Evolutionary conservation across 2,888 invertebrate genomes (phyloP), one percentile per base, ranked within the genome.

Genomic region (Ichneumoninae sp.): DNA sequence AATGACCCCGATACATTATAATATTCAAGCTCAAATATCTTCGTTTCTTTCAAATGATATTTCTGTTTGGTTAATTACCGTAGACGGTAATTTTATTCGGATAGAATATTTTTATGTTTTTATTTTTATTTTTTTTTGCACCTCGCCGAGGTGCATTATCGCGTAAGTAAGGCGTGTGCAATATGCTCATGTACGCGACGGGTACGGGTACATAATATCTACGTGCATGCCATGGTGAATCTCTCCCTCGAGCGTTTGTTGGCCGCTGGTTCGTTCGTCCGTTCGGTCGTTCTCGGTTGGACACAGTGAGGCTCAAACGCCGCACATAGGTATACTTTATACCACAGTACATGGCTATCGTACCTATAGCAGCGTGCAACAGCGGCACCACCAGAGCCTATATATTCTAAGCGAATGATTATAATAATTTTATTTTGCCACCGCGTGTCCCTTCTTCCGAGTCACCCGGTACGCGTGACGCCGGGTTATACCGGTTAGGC

Each of bases 401-500:
- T 80, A 87, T 82, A 84, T 84, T 86, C 83, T 86, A 84, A 83
- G 82, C 82, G 78, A 68, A 83, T 85, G 86, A 87, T 87, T 87
- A 87, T 86, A 87, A 86, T 87, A 87, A 88, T 88, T 87, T 86
- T 85, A 86, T 88, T 88, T 87, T 84, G 84, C 86, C 87, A 87
- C 86, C 81, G 84, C 85, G 77, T 87, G 85, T 86, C 86, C 85
- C 86, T 88, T 87, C 87, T 89, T 89, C 89, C 89, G 88, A 88
- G 88, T 88, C 89, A 89, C 88, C 90, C 90, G 90, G 89, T 88
- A 88, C 91, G 89, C 89, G 90, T 89, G 86, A 82, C 84, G 85
- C 90, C 82, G 85, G 87, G 86, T 86, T 87, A 86, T 87, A 90
- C 91, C 89, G 91, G 90, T 91, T 91, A 91, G 90, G 90, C 91